Evolutionary conservation across 2,113 vertebrate genomes (phyloP).

Genomic region (Casuarius casuarius): DNA sequence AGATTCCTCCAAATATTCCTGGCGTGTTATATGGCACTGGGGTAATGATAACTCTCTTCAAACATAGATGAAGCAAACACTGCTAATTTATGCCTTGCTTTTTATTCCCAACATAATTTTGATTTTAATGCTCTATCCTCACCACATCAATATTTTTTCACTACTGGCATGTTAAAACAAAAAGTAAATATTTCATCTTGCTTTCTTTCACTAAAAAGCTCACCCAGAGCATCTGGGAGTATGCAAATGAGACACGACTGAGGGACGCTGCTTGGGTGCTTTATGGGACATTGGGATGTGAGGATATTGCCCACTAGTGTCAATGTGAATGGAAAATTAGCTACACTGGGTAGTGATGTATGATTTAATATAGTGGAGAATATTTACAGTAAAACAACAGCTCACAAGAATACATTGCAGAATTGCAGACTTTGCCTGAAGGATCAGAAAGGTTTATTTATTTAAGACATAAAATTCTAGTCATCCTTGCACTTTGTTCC

Average conservation of each 20-base stretch:
- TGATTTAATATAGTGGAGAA: conserved; percentile 56
- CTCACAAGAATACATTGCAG: background rate
- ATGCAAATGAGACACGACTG: background rate
- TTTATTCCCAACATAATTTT: conserved; percentile 73
- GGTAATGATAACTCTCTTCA: conserved; percentile 46
- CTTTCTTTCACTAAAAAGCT: conserved; percentile 13
- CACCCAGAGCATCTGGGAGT: background rate
- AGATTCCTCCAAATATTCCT: conserved; percentile 18
- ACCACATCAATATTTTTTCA: conserved; percentile 66
- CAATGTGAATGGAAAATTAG: conserved; percentile 33
- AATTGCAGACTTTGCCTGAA: conserved; percentile 23
- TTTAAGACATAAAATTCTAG: conserved; percentile 27
- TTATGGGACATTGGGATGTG: conserved; percentile 21
- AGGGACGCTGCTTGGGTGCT: conserved; percentile 37
- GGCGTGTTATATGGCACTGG: conserved; percentile 4
- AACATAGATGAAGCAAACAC: conserved; percentile 50
- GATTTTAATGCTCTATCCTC: conserved; percentile 60
- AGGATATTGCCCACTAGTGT: conserved; percentile 22
- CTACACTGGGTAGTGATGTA: conserved; percentile 43
- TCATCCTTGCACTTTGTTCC: background rate
- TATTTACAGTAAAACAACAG: conserved; percentile 54
- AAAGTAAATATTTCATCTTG: conserved; percentile 60
- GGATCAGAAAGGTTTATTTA: conserved; percentile 51
- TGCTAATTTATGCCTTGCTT: conserved; percentile 68
- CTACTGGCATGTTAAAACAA: conserved; percentile 45